Evolutionary conservation across 2,888 invertebrate genomes (phyloP).

Genomic region (Drosophila cognata): DNA sequence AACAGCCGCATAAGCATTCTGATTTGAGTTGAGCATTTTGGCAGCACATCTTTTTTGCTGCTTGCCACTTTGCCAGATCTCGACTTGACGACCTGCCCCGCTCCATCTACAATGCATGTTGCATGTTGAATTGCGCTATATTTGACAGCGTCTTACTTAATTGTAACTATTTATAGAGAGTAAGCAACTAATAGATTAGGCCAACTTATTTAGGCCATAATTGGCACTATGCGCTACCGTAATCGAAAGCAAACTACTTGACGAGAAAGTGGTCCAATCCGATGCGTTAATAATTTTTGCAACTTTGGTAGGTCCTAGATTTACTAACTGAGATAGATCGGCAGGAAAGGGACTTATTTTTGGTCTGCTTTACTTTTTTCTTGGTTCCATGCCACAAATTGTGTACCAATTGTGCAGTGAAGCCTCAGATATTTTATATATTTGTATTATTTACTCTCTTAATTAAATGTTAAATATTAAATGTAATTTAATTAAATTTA

Average conservation of each 20-base stretch:
- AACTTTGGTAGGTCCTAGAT: neutral
- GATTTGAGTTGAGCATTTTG: neutral
- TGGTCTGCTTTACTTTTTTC: neutral
- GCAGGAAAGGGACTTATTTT: neutral
- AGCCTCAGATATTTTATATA: neutral
- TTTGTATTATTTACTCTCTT: neutral
- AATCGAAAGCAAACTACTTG: neutral
- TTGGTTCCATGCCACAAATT: neutral
- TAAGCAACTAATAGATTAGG: neutral
- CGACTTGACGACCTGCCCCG: neutral
- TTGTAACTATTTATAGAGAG: neutral
- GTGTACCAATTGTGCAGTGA: neutral
- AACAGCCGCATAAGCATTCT: constrained; percentile 3
- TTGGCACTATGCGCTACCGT: neutral
- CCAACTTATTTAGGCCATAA: neutral
- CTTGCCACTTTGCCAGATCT: neutral
- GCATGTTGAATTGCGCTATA: neutral
- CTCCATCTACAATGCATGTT: neutral
- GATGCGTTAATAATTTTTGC: too few species aligned
- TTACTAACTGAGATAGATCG: neutral
- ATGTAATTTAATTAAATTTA: neutral
- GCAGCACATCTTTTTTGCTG: neutral
- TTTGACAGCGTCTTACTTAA: neutral
- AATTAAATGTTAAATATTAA: neutral
- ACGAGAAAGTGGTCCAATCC: neutral